These are phyloP conservation scores for Chymomyza costata DNA, from an alignment of 1,140 invertebrate genomes.

Conservation along the genomic window DNA sequence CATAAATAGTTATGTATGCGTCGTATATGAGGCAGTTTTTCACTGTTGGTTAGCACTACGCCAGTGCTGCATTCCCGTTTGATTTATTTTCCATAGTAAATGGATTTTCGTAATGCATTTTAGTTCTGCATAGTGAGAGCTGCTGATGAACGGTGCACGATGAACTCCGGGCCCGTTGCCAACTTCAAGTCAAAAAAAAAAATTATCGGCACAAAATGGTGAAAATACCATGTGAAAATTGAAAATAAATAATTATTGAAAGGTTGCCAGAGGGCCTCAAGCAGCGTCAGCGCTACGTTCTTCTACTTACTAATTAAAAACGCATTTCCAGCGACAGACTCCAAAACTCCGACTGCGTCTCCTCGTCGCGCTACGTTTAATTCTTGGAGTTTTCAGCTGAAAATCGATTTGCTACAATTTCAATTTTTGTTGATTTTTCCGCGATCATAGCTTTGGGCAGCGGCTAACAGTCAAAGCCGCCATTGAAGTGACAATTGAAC, in stretches of 20 bases:
- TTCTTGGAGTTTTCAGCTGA: neutral
- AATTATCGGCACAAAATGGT: conserved; percentile 58
- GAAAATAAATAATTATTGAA: conserved; percentile 63
- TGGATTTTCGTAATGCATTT: conserved; percentile 71
- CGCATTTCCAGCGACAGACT: conserved; percentile 43
- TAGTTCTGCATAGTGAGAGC: conserved; percentile 56
- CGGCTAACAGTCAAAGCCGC: neutral
- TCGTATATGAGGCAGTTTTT: conserved; percentile 36
- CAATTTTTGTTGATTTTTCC: conserved; percentile 63
- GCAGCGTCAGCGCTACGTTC: neutral
- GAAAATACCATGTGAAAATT: conserved; percentile 47
- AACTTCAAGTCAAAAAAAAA: conserved; percentile 7
- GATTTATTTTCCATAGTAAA: conserved; percentile 73
- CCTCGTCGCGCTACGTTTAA: conserved; percentile 4
- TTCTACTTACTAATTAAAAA: conserved; percentile 58
- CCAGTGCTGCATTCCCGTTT: conserved; percentile 47
- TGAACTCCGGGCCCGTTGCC: neutral
- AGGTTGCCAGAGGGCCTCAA: conserved; percentile 27
- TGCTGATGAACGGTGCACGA: neutral
- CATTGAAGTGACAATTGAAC: conserved; percentile 56
- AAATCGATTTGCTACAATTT: conserved; percentile 73
- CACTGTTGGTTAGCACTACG: conserved; percentile 21
- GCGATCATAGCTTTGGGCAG: neutral
- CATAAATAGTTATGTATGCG: conserved; percentile 37
- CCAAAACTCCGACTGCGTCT: conserved; percentile 2